These are phyloP conservation scores for Beroe ovata DNA, from an alignment of 37 sponge, comb jelly and placozoan genomes.

Conservation along the genomic window DNA sequence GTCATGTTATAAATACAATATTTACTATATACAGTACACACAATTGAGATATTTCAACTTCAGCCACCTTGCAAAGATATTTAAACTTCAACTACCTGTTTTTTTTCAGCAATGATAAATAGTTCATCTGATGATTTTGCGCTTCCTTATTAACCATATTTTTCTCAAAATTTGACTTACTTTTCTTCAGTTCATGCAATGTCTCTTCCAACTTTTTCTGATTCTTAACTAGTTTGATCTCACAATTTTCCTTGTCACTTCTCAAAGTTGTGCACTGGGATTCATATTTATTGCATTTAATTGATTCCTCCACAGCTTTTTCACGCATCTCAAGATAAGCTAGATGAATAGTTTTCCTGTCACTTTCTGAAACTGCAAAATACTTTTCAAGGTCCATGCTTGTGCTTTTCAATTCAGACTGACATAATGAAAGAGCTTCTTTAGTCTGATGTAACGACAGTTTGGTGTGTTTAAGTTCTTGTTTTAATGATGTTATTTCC, in stretches of 20 bases:
- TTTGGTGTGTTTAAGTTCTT: neutral
- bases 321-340: constrained; percentile 61
- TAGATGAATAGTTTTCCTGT: constrained; percentile 15
- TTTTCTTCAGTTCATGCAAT: neutral
- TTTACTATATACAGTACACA: too few species aligned
- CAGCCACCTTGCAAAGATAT: too few species aligned
- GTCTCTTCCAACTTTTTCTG: neutral
- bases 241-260: constrained; percentile 60
- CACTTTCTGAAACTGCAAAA: constrained; percentile 50
- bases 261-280: neutral
- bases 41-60: too few species aligned
- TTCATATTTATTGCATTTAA: constrained; percentile 48
- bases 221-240: constrained; percentile 12
- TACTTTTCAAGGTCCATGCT: constrained; percentile 20
- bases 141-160: constrained; percentile 46
- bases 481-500: neutral
- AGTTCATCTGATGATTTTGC: constrained; percentile 26
- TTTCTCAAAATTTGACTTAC: constrained; percentile 16
- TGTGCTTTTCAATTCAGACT: constrained; percentile 17
- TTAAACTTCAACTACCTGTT: neutral
- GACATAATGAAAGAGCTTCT: constrained; percentile 31
- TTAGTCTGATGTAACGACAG: neutral
- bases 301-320: constrained; percentile 37
- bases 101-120: neutral
- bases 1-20: too few species aligned